Conservation (phyloP, 1,140 invertebrate species). For the Platorchestia sp. region DNA sequence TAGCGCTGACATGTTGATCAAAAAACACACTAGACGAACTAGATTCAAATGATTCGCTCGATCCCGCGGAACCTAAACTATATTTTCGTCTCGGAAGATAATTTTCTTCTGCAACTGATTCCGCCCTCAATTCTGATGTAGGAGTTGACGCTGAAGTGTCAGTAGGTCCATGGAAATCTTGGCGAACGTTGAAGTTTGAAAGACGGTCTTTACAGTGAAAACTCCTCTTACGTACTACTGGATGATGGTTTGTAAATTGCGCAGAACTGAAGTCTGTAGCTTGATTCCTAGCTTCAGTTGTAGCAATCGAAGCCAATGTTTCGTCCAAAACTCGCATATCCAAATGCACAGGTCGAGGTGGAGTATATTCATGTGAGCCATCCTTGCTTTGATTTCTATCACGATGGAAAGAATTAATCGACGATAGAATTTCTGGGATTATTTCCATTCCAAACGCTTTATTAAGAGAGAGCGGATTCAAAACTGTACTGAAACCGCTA, state of each 20-base stretch:
- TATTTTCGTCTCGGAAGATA: slow-evolving; percentile 3
- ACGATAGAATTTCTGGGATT: background rate
- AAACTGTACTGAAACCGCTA: background rate
- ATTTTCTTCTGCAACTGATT: background rate
- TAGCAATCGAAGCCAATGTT: background rate
- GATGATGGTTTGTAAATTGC: background rate
- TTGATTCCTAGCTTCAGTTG: background rate
- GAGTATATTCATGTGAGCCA: background rate
- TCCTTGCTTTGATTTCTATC: background rate
- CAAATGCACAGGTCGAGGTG: background rate
- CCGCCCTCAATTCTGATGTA: background rate
- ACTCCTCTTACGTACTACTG: background rate
- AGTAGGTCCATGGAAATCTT: background rate
- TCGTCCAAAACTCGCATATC: background rate
- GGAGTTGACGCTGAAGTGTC: background rate
- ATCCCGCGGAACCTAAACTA: slow-evolving; percentile 11
- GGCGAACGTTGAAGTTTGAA: background rate
- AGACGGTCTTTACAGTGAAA: background rate
- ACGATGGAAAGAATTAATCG: background rate
- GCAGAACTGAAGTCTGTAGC: background rate
- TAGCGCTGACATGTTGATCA: background rate
- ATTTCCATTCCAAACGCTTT: background rate
- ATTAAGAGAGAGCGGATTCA: background rate
- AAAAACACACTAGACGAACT: background rate
- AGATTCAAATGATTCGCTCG: slow-evolving; percentile 40